phyloP scores from a whole-genome alignment of 1,140 invertebrate genomes.

The Latrodectus geometricus region DNA sequence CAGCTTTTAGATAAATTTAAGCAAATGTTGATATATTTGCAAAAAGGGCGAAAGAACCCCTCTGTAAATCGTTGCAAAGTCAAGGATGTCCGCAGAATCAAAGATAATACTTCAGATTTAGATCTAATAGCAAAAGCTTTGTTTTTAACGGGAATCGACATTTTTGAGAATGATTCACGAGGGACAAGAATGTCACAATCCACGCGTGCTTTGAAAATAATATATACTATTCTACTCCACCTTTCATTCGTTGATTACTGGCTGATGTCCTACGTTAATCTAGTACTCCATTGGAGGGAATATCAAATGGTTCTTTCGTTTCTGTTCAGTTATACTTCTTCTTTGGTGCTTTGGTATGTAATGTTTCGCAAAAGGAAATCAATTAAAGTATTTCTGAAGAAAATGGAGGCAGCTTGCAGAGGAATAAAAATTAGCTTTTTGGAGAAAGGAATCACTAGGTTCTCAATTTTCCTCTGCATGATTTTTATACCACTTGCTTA shows the following conservation, averaged over 20 bases:
- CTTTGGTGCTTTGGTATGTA: slow-evolving; percentile 17
- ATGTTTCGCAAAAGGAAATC: not conserved
- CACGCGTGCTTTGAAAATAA: not conserved
- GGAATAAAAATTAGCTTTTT: not conserved
- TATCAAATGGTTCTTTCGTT: slow-evolving; percentile 23
- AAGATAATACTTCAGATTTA: too few relatives aligned
- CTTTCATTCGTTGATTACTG: slow-evolving; percentile 15
- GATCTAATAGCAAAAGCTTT: too few relatives aligned
- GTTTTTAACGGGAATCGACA: too few relatives aligned
- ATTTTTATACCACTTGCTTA: not conserved
- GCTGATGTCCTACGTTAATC: slow-evolving; percentile 19
- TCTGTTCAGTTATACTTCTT: slow-evolving; percentile 9
- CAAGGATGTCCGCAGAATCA: too few relatives aligned
- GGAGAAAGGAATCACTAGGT: slow-evolving; percentile 5
- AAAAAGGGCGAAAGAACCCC: too few relatives aligned
- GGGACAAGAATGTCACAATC: too few relatives aligned
- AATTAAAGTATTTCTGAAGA: not conserved
- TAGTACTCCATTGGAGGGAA: slow-evolving; percentile 12
- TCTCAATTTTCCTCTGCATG: not conserved
- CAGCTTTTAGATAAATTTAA: too few relatives aligned
- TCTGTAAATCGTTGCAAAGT: too few relatives aligned
- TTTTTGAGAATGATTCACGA: too few relatives aligned
- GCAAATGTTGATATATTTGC: too few relatives aligned
- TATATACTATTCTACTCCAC: not conserved
- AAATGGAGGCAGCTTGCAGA: not conserved